Base-by-base conservation (phyloP, 2,888 invertebrate species). In the Leptopilina drosophilae region DNA sequence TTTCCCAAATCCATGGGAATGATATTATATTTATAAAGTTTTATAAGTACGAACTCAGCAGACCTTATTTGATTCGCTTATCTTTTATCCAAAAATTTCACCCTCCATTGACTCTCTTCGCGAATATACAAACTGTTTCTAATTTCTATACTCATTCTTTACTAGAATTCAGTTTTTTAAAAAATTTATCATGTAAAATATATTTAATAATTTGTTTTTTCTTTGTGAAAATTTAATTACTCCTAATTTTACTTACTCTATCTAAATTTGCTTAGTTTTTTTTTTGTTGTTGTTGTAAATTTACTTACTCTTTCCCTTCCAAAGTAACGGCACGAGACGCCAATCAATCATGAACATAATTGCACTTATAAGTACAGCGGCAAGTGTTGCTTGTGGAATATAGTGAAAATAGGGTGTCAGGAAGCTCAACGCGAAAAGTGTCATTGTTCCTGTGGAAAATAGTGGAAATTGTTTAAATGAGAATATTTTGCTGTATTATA, bases 291-390 rank as follows among this genome's bases (percentile, higher is more conserved):
- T 56, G 11, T 14, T 56, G 33, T 33, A n/a, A 62, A 62, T 62
- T 20, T 20, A 89, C 90, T 83, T 49, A 91, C 94, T 94, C 89
- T 92, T 93, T 83, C 91, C 91, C 26, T 90, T 92, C 95, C 95
- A 95, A 85, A 95, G 92, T 15, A 92, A 90, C 53, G 81, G 82
- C 66, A 94, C 86, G 2, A 93, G 93, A 75, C 90, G 86, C 78
- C 93, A 84, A 86, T 95, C 95, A 76, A 95, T 95, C 94, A 98
- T 95, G 88, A 97, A 97, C 77, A 97, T 91, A n/a, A 98, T 98
- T 11, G 98, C 98, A 84, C 96, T 95, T 83, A 98, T 97, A 83
- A 98, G 95, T 73, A 98, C 97, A 0, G 98, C 96, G 0, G 98
- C 95, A 33, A 99, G 93, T 0, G 97, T 95, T 0, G 98, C 94